A percentile compares a stretch with the other conserved stretches of the same genome.
These are phyloP conservation scores for Bradynema listronoti DNA, from an alignment of 1,140 invertebrate species.

Conservation along the genomic window DNA sequence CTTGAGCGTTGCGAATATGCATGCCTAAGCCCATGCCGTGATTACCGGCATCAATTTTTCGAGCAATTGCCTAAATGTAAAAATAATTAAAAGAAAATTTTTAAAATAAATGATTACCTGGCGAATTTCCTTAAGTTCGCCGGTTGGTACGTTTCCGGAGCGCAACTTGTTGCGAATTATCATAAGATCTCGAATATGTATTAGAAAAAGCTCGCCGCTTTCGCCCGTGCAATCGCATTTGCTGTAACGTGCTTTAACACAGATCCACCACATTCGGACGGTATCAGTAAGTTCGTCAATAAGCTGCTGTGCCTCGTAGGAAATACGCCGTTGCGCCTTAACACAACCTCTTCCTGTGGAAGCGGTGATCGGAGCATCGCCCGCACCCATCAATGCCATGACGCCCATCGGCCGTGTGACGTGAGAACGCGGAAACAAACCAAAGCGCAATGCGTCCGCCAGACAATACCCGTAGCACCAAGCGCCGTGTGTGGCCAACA, in stretches of 20 bases:
- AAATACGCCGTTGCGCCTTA: neutral
- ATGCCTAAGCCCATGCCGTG: slow-evolving; percentile 35
- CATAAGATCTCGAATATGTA: slow-evolving; percentile 36
- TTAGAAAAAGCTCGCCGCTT: slow-evolving; percentile 1
- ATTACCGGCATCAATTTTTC: slow-evolving; percentile 39
- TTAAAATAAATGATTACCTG: slow-evolving; percentile 4
- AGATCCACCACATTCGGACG: slow-evolving; percentile 22
- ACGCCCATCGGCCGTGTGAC: slow-evolving; percentile 22
- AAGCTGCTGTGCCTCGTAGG: slow-evolving; percentile 10
- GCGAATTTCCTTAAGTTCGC: slow-evolving; percentile 38
- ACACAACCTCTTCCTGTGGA: neutral
- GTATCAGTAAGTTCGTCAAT: slow-evolving; percentile 23
- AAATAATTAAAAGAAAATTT: neutral
- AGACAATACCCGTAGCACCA: slow-evolving; percentile 28
- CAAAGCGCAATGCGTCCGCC: slow-evolving; percentile 2
- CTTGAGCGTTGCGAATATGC: slow-evolving; percentile 38
- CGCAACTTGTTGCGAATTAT: slow-evolving; percentile 31
- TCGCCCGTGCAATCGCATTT: neutral
- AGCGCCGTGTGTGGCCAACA: slow-evolving; percentile 22
- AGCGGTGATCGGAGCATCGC: neutral
- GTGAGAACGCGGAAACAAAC: slow-evolving; percentile 24
- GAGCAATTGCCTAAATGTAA: slow-evolving; percentile 19
- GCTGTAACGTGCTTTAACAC: slow-evolving; percentile 12
- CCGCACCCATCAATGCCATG: too few relatives aligned
- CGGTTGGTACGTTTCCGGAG: slow-evolving; percentile 43